phyloP scores from a whole-genome alignment of 1,140 invertebrate genomes.

The Elysia chlorotica region DNA sequence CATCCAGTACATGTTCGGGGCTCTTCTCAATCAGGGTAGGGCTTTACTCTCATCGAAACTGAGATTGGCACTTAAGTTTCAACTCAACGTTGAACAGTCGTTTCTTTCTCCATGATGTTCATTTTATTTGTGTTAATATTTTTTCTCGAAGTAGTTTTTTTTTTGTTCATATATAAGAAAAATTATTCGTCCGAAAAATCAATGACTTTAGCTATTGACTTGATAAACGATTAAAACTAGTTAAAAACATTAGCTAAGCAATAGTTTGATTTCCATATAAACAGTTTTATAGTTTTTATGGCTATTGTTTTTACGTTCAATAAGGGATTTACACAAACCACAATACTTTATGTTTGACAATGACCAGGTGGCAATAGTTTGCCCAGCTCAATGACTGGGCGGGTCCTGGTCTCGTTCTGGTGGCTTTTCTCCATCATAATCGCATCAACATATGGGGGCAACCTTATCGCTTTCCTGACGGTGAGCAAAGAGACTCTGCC shows the following conservation, averaged over 20 bases:
- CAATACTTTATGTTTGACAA: background rate
- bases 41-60: no score
- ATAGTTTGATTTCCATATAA: background rate
- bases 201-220: no score
- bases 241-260: no score
- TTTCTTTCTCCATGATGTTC: no score
- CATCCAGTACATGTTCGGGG: slow-evolving; percentile 48
- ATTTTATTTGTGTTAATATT: no score
- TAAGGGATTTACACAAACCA: background rate
- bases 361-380: slow-evolving; percentile 32
- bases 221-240: no score
- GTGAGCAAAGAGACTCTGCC: slow-evolving; percentile 37
- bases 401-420: slow-evolving; percentile 82
- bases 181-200: no score
- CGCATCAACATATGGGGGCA: slow-evolving; percentile 88
- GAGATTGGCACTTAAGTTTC: no score
- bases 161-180: no score
- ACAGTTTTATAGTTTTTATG: background rate
- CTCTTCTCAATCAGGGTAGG: slow-evolving; percentile 44
- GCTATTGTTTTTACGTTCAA: background rate
- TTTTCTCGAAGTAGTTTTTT: no score
- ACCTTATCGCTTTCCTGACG: slow-evolving; percentile 44
- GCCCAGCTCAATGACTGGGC: slow-evolving; percentile 35
- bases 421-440: slow-evolving; percentile 90
- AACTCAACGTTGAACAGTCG: no score